Percentiles rank a stretch among this genome's conserved stretches.
Evolutionary conservation across 2,888 invertebrate species (phyloP).

Genomic region (Myopa testacea): DNA sequence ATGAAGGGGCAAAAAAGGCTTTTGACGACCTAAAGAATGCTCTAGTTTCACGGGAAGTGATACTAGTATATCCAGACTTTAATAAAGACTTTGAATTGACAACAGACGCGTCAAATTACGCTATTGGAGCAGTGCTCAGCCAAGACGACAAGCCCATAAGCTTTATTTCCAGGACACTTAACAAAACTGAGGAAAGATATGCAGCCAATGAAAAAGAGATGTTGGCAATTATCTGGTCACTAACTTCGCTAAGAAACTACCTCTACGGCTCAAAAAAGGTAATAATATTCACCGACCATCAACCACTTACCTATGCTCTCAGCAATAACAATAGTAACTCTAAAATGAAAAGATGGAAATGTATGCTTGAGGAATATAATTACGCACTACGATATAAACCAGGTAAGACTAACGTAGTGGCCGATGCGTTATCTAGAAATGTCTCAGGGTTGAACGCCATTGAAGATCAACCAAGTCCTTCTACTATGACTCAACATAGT

Average conservation of each 20-base stretch:
- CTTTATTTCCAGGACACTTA: constrained; percentile 9
- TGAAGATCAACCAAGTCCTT: constrained; percentile 8
- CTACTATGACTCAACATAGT: neutral
- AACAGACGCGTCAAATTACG: neutral
- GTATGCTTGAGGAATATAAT: neutral
- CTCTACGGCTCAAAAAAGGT: constrained; percentile 10
- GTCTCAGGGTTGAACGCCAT: no score
- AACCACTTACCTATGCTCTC: neutral
- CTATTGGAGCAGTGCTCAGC: constrained; percentile 9
- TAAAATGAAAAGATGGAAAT: constrained; percentile 25
- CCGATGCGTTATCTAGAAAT: constrained; percentile 8
- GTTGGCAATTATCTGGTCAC: neutral
- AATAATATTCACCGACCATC: no score
- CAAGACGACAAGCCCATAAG: constrained; percentile 4
- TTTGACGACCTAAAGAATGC: constrained; percentile 4
- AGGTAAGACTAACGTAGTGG: neutral
- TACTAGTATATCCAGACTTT: neutral
- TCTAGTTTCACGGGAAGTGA: neutral
- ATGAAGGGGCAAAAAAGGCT: neutral
- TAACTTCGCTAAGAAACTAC: constrained; percentile 10
- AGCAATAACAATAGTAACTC: constrained; percentile 4
- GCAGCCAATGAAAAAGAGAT: constrained; percentile 4
- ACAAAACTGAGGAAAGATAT: constrained; percentile 8
- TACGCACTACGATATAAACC: neutral
- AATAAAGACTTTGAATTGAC: constrained; percentile 3